Conservation (phyloP, 92 coral and sea anemone genomes). For the Paragorgia papillata region DNA sequence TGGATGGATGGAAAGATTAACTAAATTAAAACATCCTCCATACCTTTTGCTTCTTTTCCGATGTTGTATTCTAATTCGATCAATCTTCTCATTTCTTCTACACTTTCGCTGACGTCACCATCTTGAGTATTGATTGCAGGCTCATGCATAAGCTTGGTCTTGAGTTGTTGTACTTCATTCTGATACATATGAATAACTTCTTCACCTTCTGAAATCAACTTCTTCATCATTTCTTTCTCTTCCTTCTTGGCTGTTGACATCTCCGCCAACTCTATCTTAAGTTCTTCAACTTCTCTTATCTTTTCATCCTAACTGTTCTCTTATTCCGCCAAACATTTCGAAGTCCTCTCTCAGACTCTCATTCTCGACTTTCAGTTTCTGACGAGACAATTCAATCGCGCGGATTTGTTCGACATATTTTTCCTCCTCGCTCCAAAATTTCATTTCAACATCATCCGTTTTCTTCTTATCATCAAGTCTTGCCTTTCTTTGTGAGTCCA, state of each 20-base stretch:
- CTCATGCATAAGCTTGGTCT: conserved; percentile 25
- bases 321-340: conserved; percentile 53
- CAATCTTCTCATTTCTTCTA: conserved; percentile 54
- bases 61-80: conserved; percentile 14
- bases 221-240: conserved; percentile 44
- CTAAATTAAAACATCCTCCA: no score
- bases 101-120: conserved; percentile 44
- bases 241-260: conserved; percentile 28
- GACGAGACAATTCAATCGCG: conserved; percentile 30
- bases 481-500: conserved; percentile 32
- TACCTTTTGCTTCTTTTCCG: conserved; percentile 45
- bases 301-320: conserved; percentile 19
- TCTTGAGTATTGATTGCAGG: conserved; percentile 30
- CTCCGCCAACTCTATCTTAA: conserved; percentile 25
- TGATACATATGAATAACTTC: conserved; percentile 56
- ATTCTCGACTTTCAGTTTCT: conserved; percentile 46
- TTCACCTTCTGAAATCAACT: conserved; percentile 41
- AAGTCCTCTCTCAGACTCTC: conserved; percentile 56
- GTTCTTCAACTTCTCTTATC: conserved; percentile 27
- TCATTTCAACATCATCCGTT: conserved; percentile 22
- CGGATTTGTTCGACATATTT: conserved; percentile 34
- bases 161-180: conserved; percentile 56
- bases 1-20: no score
- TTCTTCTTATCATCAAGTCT: conserved; percentile 7
- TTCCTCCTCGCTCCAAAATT: conserved; percentile 39